Evolutionary conservation across 2,888 invertebrate species (phyloP).

Genomic region (Drosophila antonietae): DNA sequence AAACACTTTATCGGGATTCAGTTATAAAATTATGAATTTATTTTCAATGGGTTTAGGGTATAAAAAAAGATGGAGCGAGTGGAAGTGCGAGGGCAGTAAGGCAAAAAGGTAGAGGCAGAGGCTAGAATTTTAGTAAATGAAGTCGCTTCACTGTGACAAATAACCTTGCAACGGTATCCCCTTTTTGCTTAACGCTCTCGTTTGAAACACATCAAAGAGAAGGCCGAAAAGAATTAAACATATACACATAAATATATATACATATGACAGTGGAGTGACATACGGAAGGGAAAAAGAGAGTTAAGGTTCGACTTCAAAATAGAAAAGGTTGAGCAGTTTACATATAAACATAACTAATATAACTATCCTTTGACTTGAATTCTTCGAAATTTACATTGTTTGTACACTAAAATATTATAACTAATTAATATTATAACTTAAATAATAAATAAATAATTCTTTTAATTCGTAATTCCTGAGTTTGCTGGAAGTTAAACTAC

Average conservation of each 20-base stretch:
- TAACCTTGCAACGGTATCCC: constrained; percentile 28
- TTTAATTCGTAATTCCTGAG: no score
- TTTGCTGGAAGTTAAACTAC: no score
- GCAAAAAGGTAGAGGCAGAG: constrained; percentile 30
- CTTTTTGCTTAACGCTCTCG: constrained; percentile 11
- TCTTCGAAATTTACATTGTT: no score
- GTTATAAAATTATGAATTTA: no score
- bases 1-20: no score
- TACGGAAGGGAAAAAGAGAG: neutral
- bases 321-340: neutral
- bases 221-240: constrained; percentile 21
- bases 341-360: neutral
- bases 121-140: constrained; percentile 72
- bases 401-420: no score
- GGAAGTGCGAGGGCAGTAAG: constrained; percentile 7
- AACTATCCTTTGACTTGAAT: neutral
- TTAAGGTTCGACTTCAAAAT: neutral
- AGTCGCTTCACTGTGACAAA: constrained; percentile 41
- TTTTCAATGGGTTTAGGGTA: no score
- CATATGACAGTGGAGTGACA: neutral
- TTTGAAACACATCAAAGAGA: constrained; percentile 42
- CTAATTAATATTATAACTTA: no score
- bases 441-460: no score
- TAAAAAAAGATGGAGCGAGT: neutral
- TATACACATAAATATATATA: neutral